Base-by-base conservation (phyloP, 2,888 invertebrate species). In the Stegana nigrithorax region DNA sequence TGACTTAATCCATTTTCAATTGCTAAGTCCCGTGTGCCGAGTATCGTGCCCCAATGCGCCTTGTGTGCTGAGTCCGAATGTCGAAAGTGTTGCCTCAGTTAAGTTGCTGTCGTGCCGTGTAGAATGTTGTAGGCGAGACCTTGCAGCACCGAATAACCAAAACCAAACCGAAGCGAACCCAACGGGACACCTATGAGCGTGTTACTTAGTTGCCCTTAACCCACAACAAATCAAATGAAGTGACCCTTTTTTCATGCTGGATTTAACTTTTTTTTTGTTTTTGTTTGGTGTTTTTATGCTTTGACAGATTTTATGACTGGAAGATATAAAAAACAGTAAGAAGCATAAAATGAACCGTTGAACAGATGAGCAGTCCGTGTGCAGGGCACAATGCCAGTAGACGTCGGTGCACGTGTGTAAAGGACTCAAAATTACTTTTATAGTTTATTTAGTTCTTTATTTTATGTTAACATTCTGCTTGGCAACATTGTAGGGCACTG, bases 1-100 rank as follows among this genome's bases (percentile, higher is more conserved):
- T n/a, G 36, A 55, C 21, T 55, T 72, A 74, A 75, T 75, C 73
- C 69, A 68, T 69, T 71, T 72, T 73, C 72, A 66, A 73, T 72
- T 76, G 74, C 69, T 76, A 69, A 75, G 78, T 71, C 68, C 74
- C 60, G 14, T 2, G 36, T 36, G 36, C 42, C 14, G 14, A 42
- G n/a, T 14, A 17, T 14, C 25, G 19, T 19, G 21, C 36, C 53
- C 32, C 32, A 29, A 21, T 55, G 29, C 14, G 6, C 21, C 32
- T 55, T 32, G 32, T 55, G 32, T n/a, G n/a, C n/a, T n/a, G n/a
- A 55, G 53, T 12, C 19, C n/a, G 17, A 55, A 55, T 55, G 32
- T 55, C 12, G 23, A 47, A 47, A 47, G 21, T 47, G 47, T n/a
- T 47, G 47, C 23, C 14, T 25, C 36, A n/a, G n/a, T n/a, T n/a